Evolutionary conservation across 2,797 vertebrate species (phyloP).

Genomic region (Erethizon dorsatum): DNA sequence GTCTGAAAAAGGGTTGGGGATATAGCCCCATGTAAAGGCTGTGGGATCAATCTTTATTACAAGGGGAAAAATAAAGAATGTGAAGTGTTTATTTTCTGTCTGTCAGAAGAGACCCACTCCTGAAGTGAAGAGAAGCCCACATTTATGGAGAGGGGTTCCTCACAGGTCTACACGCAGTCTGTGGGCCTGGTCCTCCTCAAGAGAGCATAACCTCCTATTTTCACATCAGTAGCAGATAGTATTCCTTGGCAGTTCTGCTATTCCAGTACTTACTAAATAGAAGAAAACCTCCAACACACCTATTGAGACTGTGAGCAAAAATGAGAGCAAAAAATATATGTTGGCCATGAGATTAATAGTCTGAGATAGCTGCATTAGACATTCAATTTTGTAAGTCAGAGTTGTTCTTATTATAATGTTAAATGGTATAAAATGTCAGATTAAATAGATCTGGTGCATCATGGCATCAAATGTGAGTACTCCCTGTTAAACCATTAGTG

Average conservation of each 20-base stretch:
- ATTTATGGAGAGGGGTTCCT: too few species aligned
- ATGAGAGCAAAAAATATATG: rapidly evolving
- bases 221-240: rapidly evolving
- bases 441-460: neutral
- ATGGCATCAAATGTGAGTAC: neutral
- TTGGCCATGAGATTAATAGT: neutral
- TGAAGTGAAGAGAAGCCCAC: too few species aligned
- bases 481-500: neutral
- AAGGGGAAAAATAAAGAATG: neutral
- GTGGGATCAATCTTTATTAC: neutral
- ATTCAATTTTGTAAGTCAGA: neutral
- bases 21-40: neutral
- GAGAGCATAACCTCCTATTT: rapidly evolving
- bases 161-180: too few species aligned
- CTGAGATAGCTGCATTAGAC: neutral
- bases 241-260: neutral
- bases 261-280: neutral
- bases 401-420: neutral
- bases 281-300: neutral
- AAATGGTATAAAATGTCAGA: neutral
- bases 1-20: neutral
- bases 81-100: neutral
- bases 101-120: too few species aligned
- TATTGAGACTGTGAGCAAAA: neutral
- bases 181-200: too few species aligned